phyloP scores from a whole-genome alignment of 2,797 vertebrate genomes.

The Eulemur mongoz region DNA sequence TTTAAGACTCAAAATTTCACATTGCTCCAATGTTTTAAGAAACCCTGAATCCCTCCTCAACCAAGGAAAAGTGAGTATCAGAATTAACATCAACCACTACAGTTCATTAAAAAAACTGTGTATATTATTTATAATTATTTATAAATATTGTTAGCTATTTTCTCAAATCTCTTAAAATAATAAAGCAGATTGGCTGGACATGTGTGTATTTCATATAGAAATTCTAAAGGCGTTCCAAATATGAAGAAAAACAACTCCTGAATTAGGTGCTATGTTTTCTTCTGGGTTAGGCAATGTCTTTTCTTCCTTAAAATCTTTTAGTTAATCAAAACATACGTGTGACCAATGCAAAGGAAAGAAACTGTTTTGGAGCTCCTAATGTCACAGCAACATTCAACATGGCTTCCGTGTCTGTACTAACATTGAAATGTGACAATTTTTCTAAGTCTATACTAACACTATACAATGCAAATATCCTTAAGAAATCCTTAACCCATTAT shows the following conservation, averaged over 20 bases:
- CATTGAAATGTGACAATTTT: background rate
- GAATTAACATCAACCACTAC: background rate
- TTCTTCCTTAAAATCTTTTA: slow-evolving; percentile 1
- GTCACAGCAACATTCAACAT: background rate
- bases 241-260: slow-evolving; percentile 31
- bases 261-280: background rate
- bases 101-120: background rate
- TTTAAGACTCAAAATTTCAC: background rate
- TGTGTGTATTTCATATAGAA: background rate
- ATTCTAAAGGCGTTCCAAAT: slow-evolving; percentile 14
- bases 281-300: background rate
- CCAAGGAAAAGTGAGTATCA: background rate
- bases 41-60: background rate
- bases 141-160: background rate
- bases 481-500: background rate
- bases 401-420: background rate
- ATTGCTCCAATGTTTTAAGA: background rate
- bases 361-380: background rate
- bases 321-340: background rate
- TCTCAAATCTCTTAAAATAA: slow-evolving; percentile 41
- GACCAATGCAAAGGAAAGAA: background rate
- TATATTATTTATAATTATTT: slow-evolving; percentile 15
- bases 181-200: background rate
- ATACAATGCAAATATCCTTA: background rate
- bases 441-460: background rate